These are phyloP conservation scores for Engystomops pustulosus DNA, from an alignment of 2,113 vertebrate species.

Conservation along the genomic window DNA sequence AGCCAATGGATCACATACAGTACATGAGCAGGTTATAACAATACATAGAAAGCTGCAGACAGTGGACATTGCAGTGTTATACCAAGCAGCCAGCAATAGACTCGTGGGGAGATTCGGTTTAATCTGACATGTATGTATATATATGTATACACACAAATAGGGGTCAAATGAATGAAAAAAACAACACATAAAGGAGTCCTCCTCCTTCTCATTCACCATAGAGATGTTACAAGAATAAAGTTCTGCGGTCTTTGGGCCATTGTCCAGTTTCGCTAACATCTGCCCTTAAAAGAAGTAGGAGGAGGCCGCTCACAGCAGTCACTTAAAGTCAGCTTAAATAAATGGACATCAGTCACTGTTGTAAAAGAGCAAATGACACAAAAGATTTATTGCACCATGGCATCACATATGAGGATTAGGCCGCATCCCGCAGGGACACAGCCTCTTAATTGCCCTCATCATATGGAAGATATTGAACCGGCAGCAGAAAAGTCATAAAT, in stretches of 20 bases:
- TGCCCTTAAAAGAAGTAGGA: conserved; percentile 37
- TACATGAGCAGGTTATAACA: no score
- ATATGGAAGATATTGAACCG: background rate
- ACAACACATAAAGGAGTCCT: background rate
- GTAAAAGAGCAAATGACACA: background rate
- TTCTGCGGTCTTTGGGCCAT: conserved; percentile 19
- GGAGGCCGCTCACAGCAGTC: conserved; percentile 33
- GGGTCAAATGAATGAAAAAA: background rate
- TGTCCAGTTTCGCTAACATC: conserved; percentile 41
- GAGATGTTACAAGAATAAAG: conserved; percentile 27
- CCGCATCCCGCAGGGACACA: background rate
- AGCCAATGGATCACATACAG: no score
- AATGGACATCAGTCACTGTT: background rate
- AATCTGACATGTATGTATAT: background rate
- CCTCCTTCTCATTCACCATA: background rate
- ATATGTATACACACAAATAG: background rate
- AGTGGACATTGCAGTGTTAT: background rate
- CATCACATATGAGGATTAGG: background rate
- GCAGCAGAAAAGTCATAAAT: background rate
- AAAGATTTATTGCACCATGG: conserved; percentile 23
- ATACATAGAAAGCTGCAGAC: background rate
- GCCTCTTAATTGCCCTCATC: background rate
- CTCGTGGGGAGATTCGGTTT: background rate
- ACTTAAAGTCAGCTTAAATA: conserved; percentile 41
- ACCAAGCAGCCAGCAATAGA: background rate